A percentile compares a stretch with the other conserved stretches of the same genome.
These are phyloP conservation scores for Spea bombifrons DNA, from an alignment of 2,113 vertebrate species.

Conservation along the genomic window DNA sequence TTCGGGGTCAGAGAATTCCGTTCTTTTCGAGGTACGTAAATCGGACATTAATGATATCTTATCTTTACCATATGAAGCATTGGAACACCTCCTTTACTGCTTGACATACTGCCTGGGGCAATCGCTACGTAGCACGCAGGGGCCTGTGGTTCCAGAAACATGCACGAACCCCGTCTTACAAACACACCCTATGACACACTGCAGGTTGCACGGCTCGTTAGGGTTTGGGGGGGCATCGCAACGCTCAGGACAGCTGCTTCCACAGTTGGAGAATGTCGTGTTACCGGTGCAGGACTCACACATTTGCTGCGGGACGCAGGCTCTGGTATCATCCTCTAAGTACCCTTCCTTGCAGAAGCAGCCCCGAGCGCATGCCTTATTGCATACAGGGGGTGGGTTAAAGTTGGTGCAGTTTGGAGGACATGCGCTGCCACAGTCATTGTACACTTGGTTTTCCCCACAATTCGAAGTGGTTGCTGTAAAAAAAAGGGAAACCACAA, in stretches of 20 bases:
- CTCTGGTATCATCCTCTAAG: neutral
- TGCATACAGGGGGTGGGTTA: neutral
- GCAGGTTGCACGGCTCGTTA: neutral
- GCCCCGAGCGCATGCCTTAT: neutral
- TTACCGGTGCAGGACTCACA: neutral
- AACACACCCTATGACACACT: constrained; percentile 11
- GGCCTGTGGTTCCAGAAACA: too few species aligned
- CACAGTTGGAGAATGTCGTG: neutral
- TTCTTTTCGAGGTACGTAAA: too few species aligned
- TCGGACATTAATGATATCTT: too few species aligned
- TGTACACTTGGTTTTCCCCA: neutral
- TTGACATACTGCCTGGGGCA: too few species aligned
- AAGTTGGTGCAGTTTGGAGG: neutral
- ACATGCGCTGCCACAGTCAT: constrained; percentile 5
- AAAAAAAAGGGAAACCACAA: neutral
- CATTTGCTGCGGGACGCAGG: neutral
- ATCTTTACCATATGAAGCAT: too few species aligned
- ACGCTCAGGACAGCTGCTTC: neutral
- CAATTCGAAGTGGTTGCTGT: neutral
- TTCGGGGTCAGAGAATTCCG: too few species aligned
- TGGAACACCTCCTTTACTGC: too few species aligned
- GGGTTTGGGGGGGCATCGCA: neutral
- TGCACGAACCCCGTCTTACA: neutral
- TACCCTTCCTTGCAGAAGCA: constrained; percentile 16
- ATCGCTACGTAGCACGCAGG: too few species aligned